phyloP scores from a whole-genome alignment of 2,888 invertebrate species.

The Vanessa cardui region DNA sequence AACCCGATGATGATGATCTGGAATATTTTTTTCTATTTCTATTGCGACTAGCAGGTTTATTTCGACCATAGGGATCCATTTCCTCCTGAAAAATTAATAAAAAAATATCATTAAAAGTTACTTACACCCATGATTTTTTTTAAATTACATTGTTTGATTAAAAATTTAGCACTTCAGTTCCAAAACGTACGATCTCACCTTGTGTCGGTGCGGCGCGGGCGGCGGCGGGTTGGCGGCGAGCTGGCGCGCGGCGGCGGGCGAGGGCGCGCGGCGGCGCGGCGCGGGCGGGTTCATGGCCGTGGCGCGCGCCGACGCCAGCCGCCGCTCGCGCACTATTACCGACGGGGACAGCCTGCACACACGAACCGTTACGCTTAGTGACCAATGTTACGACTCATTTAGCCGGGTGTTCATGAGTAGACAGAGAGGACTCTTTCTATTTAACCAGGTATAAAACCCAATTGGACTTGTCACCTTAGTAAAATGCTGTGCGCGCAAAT shows the following conservation, averaged over 20 bases:
- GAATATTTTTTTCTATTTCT: conserved; percentile 76
- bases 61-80: conserved; percentile 74
- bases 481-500: too few relatives aligned
- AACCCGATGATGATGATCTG: conserved; percentile 76
- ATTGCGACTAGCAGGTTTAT: conserved; percentile 60
- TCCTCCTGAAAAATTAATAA: conserved; percentile 59
- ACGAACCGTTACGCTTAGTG: too few relatives aligned
- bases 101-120: background rate
- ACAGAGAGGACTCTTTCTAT: too few relatives aligned
- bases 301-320: conserved; percentile 85
- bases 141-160: too few relatives aligned
- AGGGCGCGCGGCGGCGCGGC: conserved; percentile 81
- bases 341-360: conserved; percentile 80
- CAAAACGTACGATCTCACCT: conserved; percentile 48
- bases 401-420: too few relatives aligned
- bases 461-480: too few relatives aligned
- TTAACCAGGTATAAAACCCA: too few relatives aligned
- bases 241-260: conserved; percentile 74
- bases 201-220: conserved; percentile 75
- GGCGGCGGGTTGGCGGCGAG: conserved; percentile 84
- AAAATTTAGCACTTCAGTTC: too few relatives aligned
- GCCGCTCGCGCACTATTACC: conserved; percentile 85
- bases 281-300: conserved; percentile 90
- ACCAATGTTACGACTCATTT: too few relatives aligned
- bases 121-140: too few relatives aligned